Conservation (phyloP, 2,113 vertebrate genomes). For the Megaceryle maxima region DNA sequence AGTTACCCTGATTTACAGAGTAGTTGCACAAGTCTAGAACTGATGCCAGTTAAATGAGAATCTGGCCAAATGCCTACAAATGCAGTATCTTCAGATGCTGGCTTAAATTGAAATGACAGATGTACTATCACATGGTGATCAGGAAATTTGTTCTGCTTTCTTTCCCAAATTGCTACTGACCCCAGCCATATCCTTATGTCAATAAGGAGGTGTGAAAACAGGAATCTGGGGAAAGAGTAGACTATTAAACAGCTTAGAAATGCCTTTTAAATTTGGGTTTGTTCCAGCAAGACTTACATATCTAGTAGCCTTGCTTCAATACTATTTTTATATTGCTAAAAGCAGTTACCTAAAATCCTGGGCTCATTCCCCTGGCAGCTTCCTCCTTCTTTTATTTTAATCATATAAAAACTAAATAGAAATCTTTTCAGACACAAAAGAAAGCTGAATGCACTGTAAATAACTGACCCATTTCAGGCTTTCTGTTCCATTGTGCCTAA, state of each 20-base stretch:
- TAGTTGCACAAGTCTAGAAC: neutral
- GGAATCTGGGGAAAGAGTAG: neutral
- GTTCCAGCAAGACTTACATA: slow-evolving; percentile 3
- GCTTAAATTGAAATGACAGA: slow-evolving; percentile 34
- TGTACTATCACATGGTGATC: slow-evolving; percentile 23
- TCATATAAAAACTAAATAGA: neutral
- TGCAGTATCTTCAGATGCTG: slow-evolving; percentile 7
- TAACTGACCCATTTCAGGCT: slow-evolving; percentile 37
- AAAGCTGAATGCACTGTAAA: neutral
- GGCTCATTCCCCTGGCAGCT: neutral
- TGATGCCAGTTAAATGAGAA: neutral
- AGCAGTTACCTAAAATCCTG: slow-evolving; percentile 11
- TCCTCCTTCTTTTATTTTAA: slow-evolving; percentile 24
- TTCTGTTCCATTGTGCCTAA: slow-evolving; percentile 4
- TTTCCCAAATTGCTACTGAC: slow-evolving; percentile 52
- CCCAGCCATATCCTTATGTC: slow-evolving; percentile 36
- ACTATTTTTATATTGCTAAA: neutral
- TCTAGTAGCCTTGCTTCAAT: neutral
- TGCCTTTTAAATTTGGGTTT: neutral
- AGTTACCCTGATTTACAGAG: neutral
- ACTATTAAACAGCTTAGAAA: neutral
- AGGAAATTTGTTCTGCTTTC: slow-evolving; percentile 57
- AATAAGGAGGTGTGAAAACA: slow-evolving; percentile 39
- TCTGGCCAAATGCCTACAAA: slow-evolving; percentile 2
- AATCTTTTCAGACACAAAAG: neutral